Base-by-base conservation (phyloP, 2,888 invertebrate genomes). In the Cheiracanthium punctorium region DNA sequence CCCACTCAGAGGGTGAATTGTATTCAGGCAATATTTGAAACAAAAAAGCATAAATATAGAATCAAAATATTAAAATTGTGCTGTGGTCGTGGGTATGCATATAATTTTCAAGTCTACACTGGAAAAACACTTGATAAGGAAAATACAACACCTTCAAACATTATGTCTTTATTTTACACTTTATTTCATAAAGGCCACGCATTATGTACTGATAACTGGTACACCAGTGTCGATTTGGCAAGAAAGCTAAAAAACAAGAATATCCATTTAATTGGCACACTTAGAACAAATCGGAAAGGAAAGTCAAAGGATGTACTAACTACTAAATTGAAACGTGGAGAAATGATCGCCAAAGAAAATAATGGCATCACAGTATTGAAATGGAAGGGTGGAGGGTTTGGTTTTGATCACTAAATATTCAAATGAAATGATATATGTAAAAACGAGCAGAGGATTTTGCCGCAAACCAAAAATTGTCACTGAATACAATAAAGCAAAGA, bases 301-400 rank as follows among this genome's bases (percentile, higher is more conserved):
- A 70, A 32, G 8, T 32, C 70, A 37, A n/a, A 10, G 7, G n/a
- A 70, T 32, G 70, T 70, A 32, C 30, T 70, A 32, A 33, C 1
- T 17, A 70, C 32, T 33, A 70, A 70, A 37, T 70, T 70, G 20
- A 70, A 70, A 32, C 33, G 67, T 10, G 28, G 67, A 70, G 70
- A 70, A 70, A 32, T 70, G 30, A 70, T 70, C 20, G 70, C 70
- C 32, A 70, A 30, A 70, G 33, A 70, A 12, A 70, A 70, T 32
- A 70, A 70, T 32, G 70, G 70, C 4, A 70, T 70, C 10, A 70
- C 37, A 32, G 20, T 70, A 1, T 70, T 70, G 37, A 70, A 70
- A 32, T 70, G 70, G 33, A 70, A 70, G 32, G 70, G 32, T 17
- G 32, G 33, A 32, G 70, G 29, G 30, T 37, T 37, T 70, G 37